Base-by-base conservation (phyloP, 30 jellyfish, hydroid and myxozoan genomes). In the Aurelia sp. region DNA sequence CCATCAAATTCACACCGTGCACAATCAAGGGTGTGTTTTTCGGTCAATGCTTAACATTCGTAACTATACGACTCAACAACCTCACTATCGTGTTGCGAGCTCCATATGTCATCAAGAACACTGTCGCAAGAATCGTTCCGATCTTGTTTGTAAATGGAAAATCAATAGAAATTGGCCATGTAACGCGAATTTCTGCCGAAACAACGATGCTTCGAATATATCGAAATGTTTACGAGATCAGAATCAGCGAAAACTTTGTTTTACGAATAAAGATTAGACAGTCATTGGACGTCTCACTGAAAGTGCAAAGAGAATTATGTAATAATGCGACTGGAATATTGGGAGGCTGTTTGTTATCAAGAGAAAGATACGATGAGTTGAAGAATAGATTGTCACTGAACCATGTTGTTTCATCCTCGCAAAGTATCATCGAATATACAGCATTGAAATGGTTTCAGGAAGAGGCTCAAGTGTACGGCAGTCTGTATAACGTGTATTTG, bases 51-150 rank as follows among this genome's bases (percentile, higher is more conserved):
- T 19, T 85, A 15, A 72, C 94, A 21, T 74, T 53, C 58, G 30
- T 85, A 9, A 85, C 88, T 1, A 44, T 85, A 27, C 76, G 62
- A 61, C 57, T 72, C 50, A 21, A 44, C 51, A 48, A 53, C 38
- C 59, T 75, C n/a, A 53, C 40, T 17, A 21, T 85, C 52, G 88
- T 85, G 27, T 24, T 85, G 13, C 88, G 94, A 12, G 88, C 94
- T 3, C 94, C 94, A 8, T 85, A 85, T 40, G 61, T 72, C 38
- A 40, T 74, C 62, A 15, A 63, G 24, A 51, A 50, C 21, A 15
- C 59, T 57, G 13, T 12, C 17, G 60, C 65, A n/a, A 40, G 66
- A 21, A 74, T 65, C 68, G 63, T 63, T 11, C 88, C 86, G 21
- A 20, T 74, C 17, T 58, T 85, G 30, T 8, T 62, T 44, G 67